Evolutionary conservation across 2,113 vertebrate genomes (phyloP), one percentile per base, ranked within the genome.

Genomic region (Paracanthobrama guichenoti): DNA sequence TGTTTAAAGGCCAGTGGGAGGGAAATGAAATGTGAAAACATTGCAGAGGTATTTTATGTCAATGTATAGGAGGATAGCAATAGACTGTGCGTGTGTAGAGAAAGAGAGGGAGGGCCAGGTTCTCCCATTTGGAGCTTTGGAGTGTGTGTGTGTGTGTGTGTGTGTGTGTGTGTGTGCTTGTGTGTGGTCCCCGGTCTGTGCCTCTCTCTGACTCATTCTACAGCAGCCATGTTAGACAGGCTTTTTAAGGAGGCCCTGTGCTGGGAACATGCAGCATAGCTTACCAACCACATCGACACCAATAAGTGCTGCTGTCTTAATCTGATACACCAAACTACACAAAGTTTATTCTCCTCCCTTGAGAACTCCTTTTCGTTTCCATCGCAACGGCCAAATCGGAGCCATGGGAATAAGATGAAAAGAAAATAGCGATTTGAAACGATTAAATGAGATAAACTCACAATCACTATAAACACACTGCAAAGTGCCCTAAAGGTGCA

Each of bases 161-260:
- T n/a, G n/a, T n/a, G n/a, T 90, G 93, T 93, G 94, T 94, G 94
- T 94, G 94, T 31, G 82, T 85, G 44, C 86, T 85, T 90, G 93
- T 94, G 94, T 94, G 94, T 94, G 94, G 93, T 93, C 93, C 88
- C 79, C 62, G n/a, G 87, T 82, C 83, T 69, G 75, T 81, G 77
- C 16, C 75, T 86, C 79, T 85, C 84, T 92, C 89, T 93, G 91
- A 90, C 89, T 93, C 90, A 90, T 66, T 85, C 89, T 88, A 79
- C 83, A 87, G 90, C 89, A 57, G 91, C 88, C 92, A 91, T 92
- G 91, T 90, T 93, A 78, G 89, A 87, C 67, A 84, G 84, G 87
- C 79, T 78, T 87, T 90, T 93, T 92, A 93, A 91, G 91, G 92
- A 91, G 90, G 90, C 88, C 89, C 83, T 87, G 39, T 22, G 35